Conservation (phyloP, 2,113 vertebrate species). For the Pogona vitticeps region DNA sequence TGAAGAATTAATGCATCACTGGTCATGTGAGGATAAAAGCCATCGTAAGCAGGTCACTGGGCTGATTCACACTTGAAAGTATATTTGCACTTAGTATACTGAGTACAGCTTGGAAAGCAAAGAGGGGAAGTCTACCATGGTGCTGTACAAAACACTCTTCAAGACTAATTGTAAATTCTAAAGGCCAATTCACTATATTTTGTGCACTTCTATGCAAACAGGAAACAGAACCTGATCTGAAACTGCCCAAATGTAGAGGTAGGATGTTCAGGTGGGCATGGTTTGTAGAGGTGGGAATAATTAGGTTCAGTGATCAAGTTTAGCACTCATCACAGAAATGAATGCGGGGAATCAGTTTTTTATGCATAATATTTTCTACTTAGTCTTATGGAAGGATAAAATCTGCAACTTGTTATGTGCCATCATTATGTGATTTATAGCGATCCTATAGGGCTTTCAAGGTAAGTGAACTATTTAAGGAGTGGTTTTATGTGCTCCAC, state of each 20-base stretch:
- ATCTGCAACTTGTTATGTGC: not conserved
- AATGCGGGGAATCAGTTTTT: not conserved
- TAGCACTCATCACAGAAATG: not conserved
- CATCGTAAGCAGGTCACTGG: not conserved
- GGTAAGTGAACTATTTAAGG: no score
- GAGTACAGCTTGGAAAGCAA: not conserved
- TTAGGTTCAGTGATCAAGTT: not conserved
- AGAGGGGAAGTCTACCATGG: not conserved
- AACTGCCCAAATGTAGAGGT: not conserved
- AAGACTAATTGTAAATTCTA: no score
- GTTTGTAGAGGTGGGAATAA: not conserved
- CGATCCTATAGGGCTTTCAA: no score
- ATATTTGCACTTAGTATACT: not conserved
- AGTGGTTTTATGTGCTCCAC: no score
- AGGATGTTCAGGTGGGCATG: not conserved
- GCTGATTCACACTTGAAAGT: not conserved
- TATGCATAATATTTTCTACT: not conserved
- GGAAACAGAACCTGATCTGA: not conserved
- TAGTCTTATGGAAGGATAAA: not conserved
- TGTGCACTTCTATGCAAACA: not conserved
- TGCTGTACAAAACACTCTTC: not conserved
- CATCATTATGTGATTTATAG: no score
- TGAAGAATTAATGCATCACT: not conserved
- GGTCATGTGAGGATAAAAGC: slow-evolving; percentile 4
- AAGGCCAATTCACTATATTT: no score